These are phyloP conservation scores for Gobio gobio DNA, from an alignment of 2,113 vertebrate genomes.

Conservation along the genomic window DNA sequence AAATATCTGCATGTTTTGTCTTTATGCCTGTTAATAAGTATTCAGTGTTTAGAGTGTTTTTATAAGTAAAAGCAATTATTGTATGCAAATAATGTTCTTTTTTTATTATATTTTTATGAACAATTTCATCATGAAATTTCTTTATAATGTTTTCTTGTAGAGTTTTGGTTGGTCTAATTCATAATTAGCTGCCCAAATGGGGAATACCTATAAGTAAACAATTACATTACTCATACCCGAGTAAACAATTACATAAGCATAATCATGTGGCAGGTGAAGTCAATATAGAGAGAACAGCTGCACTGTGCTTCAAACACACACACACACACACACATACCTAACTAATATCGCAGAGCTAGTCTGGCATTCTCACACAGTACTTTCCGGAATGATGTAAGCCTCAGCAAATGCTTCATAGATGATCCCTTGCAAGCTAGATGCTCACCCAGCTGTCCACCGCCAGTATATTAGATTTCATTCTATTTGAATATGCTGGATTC, in stretches of 20 bases:
- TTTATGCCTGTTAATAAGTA: not conserved
- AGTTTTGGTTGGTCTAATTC: not conserved
- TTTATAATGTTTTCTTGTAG: not conserved
- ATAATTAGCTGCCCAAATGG: not conserved
- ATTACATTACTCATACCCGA: not conserved
- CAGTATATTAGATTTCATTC: slow-evolving; percentile 3
- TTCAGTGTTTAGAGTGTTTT: not conserved
- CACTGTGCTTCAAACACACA: not conserved
- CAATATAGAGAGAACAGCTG: slow-evolving; percentile 3
- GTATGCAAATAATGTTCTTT: not conserved
- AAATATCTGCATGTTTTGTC: not conserved
- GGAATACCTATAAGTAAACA: not conserved
- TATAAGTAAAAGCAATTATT: not conserved
- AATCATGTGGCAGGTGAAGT: not conserved
- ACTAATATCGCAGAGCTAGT: not conserved
- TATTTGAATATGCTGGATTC: not conserved
- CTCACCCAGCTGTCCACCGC: not conserved
- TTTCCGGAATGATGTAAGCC: not conserved
- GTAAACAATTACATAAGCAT: not conserved
- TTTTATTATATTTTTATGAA: not conserved
- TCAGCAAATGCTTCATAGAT: not conserved
- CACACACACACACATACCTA: not conserved
- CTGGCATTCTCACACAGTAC: not conserved
- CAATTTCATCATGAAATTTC: not conserved
- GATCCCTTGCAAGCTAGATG: not conserved